These are phyloP conservation scores for Rhodophaea formosa DNA, from an alignment of 2,888 invertebrate species.

Conservation along the genomic window DNA sequence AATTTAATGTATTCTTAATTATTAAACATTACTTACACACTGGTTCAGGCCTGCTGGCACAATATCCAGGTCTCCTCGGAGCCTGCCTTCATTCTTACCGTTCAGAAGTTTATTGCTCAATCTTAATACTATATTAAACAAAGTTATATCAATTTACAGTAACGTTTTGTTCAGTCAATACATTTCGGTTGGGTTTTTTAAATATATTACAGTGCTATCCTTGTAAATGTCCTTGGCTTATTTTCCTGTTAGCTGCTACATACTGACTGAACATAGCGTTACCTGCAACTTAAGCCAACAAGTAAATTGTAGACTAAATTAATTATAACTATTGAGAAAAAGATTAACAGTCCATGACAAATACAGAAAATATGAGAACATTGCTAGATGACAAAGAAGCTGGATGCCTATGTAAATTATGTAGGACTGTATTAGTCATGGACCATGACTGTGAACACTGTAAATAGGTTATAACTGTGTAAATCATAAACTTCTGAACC, in stretches of 20 bases:
- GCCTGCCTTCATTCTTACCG: conserved; percentile 56
- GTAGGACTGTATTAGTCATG: conserved; percentile 18
- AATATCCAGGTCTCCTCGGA: conserved; percentile 53
- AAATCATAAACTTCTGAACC: conserved; percentile 56
- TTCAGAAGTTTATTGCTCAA: conserved; percentile 62
- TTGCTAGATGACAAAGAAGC: conserved; percentile 14
- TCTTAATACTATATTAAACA: conserved; percentile 27
- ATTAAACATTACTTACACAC: conserved; percentile 78
- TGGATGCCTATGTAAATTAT: conserved; percentile 1
- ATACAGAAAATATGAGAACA: conserved; percentile 26
- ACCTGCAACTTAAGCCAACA: conserved; percentile 5
- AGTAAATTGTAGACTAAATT: conserved; percentile 7
- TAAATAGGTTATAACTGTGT: neutral
- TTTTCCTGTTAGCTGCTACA: conserved; percentile 60
- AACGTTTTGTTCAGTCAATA: conserved; percentile 63
- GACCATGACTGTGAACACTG: conserved; percentile 2
- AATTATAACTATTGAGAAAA: conserved; percentile 9
- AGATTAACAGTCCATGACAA: conserved; percentile 26
- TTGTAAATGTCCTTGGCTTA: conserved; percentile 22
- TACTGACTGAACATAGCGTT: conserved; percentile 51
- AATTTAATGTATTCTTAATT: conserved; percentile 78
- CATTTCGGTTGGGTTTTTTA: conserved; percentile 18
- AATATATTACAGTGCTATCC: conserved; percentile 31
- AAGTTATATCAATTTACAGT: conserved; percentile 6
- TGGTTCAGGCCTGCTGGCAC: conserved; percentile 72